Conservation (phyloP, 1,140 invertebrate species). For the Lucilia cuprina region DNA sequence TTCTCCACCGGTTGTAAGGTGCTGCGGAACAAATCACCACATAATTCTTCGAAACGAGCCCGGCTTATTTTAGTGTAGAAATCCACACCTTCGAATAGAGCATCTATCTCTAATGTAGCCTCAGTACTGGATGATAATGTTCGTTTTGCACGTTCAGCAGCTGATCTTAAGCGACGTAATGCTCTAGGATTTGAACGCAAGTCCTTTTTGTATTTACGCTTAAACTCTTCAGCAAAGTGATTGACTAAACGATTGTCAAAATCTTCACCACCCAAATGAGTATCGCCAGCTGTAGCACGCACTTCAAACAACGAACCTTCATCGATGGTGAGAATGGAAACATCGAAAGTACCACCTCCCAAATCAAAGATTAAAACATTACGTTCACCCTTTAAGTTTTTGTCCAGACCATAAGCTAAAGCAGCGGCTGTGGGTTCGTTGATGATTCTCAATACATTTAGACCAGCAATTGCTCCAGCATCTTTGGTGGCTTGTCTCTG, state of each 20-base stretch:
- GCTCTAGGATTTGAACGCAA: slow-evolving; percentile 76
- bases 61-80: slow-evolving; percentile 85
- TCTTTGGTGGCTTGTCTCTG: slow-evolving; percentile 73
- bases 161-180: slow-evolving; percentile 75
- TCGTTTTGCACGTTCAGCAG: slow-evolving; percentile 74
- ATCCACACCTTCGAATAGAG: slow-evolving; percentile 76
- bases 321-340: slow-evolving; percentile 84
- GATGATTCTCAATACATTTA: slow-evolving; percentile 74
- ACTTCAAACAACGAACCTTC: slow-evolving; percentile 84
- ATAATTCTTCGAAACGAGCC: slow-evolving; percentile 85
- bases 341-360: slow-evolving; percentile 81
- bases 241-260: slow-evolving; percentile 81
- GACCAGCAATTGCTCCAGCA: slow-evolving; percentile 73
- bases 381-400: slow-evolving; percentile 76
- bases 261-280: slow-evolving; percentile 75
- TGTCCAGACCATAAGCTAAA: slow-evolving; percentile 77
- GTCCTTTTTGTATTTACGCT: slow-evolving; percentile 83
- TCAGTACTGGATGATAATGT: slow-evolving; percentile 72
- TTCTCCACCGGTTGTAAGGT: slow-evolving; percentile 76
- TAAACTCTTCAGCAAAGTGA: slow-evolving; percentile 78
- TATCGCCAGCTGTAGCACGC: slow-evolving; percentile 77
- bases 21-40: slow-evolving; percentile 77
- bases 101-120: slow-evolving; percentile 76
- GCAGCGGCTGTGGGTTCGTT: slow-evolving; percentile 79
- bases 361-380: slow-evolving; percentile 78